Conservation (phyloP, 1,140 invertebrate species). For the Drosophila willistoni region DNA sequence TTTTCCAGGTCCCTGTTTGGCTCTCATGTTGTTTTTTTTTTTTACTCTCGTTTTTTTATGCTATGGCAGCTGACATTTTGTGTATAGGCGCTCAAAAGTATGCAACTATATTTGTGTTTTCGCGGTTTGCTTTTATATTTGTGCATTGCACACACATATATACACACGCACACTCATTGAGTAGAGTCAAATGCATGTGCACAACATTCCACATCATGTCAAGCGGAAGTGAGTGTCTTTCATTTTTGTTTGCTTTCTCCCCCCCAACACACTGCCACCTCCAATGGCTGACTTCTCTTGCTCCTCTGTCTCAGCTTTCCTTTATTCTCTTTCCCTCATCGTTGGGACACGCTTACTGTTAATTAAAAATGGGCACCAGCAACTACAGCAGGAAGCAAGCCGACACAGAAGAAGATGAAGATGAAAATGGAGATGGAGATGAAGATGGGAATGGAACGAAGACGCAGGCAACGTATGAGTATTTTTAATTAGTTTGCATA, state of each 20-base stretch:
- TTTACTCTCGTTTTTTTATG: conserved; percentile 26
- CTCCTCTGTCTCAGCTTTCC: not conserved
- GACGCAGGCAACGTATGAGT: conserved; percentile 74
- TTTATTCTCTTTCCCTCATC: conserved; percentile 44
- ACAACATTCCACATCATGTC: conserved; percentile 73
- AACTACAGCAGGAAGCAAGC: conserved; percentile 50
- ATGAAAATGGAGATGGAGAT: conserved; percentile 2
- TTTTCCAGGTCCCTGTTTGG: conserved; percentile 1
- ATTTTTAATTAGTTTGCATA: conserved; percentile 82
- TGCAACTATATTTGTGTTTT: conserved; percentile 79
- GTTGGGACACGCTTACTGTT: conserved; percentile 72
- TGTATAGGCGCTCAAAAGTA: conserved; percentile 73
- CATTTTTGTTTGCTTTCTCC: conserved; percentile 75
- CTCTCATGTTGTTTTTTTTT: conserved; percentile 31
- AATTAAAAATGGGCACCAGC: conserved; percentile 74
- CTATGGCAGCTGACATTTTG: conserved; percentile 55
- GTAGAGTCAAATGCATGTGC: conserved; percentile 73
- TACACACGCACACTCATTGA: conserved; percentile 46
- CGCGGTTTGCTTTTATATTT: conserved; percentile 77
- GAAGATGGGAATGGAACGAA: conserved; percentile 24
- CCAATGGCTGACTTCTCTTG: not conserved
- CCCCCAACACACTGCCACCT: conserved; percentile 3
- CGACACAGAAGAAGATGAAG: conserved; percentile 10
- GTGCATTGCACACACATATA: conserved; percentile 50
- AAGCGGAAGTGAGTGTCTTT: conserved; percentile 81